Conservation (phyloP, 2,113 vertebrate genomes). For the Cinclus mexicanus region DNA sequence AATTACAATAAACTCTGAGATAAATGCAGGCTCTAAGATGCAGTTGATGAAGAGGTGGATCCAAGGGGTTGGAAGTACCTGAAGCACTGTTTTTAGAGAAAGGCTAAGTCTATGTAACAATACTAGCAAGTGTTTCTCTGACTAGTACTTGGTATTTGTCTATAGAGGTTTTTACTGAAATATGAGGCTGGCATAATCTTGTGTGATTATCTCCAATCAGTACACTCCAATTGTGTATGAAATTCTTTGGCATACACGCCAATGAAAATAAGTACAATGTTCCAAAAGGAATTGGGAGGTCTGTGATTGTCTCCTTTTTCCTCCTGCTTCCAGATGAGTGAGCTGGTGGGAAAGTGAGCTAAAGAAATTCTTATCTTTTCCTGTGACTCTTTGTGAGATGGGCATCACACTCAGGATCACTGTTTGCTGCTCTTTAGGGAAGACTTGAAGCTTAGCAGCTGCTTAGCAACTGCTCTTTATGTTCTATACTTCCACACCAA, state of each 20-base stretch:
- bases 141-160: background rate
- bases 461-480: background rate
- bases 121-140: background rate
- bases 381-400: background rate
- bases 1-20: background rate
- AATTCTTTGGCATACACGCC: background rate
- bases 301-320: background rate
- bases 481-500: background rate
- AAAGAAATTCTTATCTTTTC: background rate
- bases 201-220: background rate
- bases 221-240: background rate
- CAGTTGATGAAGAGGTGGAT: background rate
- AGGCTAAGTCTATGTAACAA: background rate
- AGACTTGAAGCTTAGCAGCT: background rate
- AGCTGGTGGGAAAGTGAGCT: background rate
- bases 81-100: background rate
- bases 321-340: background rate
- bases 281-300: background rate
- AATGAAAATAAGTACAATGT: background rate
- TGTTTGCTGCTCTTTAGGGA: background rate
- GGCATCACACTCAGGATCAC: background rate
- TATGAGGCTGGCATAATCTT: background rate
- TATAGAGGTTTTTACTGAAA: background rate
- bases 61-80: background rate
- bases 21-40: background rate